Base-by-base conservation (phyloP, 2,113 vertebrate genomes). In the Rallus limicola region DNA sequence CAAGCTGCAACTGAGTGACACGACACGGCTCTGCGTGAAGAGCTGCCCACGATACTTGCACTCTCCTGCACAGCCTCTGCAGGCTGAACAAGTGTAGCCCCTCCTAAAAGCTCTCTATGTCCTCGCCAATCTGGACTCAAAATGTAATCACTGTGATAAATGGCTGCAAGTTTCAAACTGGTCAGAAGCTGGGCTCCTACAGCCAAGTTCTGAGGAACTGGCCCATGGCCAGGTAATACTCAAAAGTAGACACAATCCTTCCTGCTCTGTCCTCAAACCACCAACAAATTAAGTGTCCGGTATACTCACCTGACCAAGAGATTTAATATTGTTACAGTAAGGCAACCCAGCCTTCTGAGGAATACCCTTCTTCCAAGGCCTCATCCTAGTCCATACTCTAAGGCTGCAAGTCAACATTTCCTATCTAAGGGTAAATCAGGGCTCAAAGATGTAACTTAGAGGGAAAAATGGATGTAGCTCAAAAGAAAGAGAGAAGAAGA, bases 21-120 rank as follows among this genome's bases (percentile, higher is more conserved):
- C 13, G 71, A 75, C 1, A 1, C 28, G 56, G 21, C 33, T 26
- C n/a, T 8, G 26, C 0, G 1, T 13, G 52, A 48, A 42, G 18
- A 77, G 68, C 44, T 80, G 65, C 63, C 34, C 0, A 0, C 58
- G 55, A 58, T 18, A 7, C 2, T 0, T 0, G 0, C 0, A 0
- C 12, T 13, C 1, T 5, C 40, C 78, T 34, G 58, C 81, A 31
- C 4, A 11, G 48, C 18, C 9, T 0, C 53, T 11, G 1, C 13
- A 20, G 0, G 0, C 60, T 19, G 42, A 33, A 24, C 28, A 80
- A 69, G 64, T 11, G 34, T 64, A 77, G 14, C 3, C 68, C 18
- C 34, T 58, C 38, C 29, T 44, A 8, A 70, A 60, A 65, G 11
- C 48, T 52, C 53, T 34, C 46, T 13, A 1, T 42, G 71, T 81